Conservation (phyloP, 1,140 invertebrate species). For the Drosophila insularis region DNA sequence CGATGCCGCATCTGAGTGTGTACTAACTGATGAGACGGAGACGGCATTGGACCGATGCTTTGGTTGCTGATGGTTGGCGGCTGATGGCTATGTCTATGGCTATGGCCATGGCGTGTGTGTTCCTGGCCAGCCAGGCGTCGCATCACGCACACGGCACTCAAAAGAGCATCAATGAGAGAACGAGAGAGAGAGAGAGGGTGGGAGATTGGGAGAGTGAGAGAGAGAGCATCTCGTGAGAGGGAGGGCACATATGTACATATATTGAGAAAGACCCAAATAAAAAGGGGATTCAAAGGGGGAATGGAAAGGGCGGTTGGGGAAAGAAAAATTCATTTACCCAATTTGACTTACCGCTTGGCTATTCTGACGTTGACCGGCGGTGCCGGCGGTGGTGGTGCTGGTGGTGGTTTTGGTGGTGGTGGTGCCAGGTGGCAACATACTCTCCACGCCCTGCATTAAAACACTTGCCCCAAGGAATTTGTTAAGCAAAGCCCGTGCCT, state of each 20-base stretch:
- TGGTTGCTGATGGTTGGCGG: slow-evolving; percentile 6
- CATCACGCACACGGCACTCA: slow-evolving; percentile 74
- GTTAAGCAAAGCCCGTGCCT: slow-evolving; percentile 89
- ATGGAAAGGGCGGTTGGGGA: not conserved
- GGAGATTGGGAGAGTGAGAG: slow-evolving; percentile 5
- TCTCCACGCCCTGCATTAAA: slow-evolving; percentile 85
- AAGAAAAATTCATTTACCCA: not conserved
- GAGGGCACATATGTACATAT: too few species aligned
- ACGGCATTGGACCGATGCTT: slow-evolving; percentile 2
- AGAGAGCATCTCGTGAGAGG: not conserved
- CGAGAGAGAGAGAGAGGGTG: slow-evolving; percentile 1
- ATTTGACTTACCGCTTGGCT: slow-evolving; percentile 63
- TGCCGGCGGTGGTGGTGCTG: not conserved
- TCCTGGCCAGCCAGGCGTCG: slow-evolving; percentile 57
- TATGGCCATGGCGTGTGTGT: slow-evolving; percentile 35
- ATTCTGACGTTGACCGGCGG: slow-evolving; percentile 46
- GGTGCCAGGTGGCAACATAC: slow-evolving; percentile 55
- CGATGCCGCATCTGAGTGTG: slow-evolving; percentile 82
- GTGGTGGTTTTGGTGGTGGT: slow-evolving; percentile 18
- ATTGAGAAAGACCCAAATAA: too few species aligned
- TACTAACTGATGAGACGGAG: slow-evolving; percentile 63
- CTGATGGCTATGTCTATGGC: slow-evolving; percentile 2
- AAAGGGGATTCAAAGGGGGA: not conserved
- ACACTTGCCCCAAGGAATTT: slow-evolving; percentile 91
- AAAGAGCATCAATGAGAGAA: not conserved